Conservation (phyloP, 2,888 invertebrate genomes). For the Gonocerus acuteangulatus region DNA sequence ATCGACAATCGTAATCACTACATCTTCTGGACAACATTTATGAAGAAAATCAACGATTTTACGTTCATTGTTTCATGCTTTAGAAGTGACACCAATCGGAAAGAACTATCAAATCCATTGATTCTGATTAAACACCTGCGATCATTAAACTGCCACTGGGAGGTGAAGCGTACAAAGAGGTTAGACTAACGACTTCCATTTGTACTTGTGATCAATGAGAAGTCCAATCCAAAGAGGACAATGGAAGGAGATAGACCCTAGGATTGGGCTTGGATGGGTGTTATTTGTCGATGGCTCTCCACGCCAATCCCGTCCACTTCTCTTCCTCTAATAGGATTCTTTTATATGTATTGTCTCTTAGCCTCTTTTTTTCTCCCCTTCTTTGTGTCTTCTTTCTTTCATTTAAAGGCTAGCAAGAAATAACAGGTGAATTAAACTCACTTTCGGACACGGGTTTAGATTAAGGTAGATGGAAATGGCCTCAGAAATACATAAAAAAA, state of each 20-base stretch:
- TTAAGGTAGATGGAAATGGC: too few relatives aligned
- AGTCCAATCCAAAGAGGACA: background rate
- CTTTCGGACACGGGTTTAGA: too few relatives aligned
- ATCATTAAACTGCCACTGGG: too few relatives aligned
- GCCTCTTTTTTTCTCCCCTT: constrained; percentile 3
- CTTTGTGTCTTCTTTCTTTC: background rate
- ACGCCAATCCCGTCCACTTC: background rate
- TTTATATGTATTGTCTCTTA: background rate
- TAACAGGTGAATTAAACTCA: background rate
- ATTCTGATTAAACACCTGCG: too few relatives aligned
- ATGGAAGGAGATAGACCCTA: background rate
- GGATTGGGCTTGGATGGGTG: background rate
- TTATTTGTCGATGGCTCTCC: constrained; percentile 13
- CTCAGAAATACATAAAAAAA: too few relatives aligned
- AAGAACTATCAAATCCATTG: too few relatives aligned
- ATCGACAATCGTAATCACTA: too few relatives aligned
- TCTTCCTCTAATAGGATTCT: constrained; percentile 8
- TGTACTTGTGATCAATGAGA: background rate
- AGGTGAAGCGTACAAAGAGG: too few relatives aligned
- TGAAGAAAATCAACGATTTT: too few relatives aligned
- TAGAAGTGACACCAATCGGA: too few relatives aligned
- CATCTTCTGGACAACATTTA: too few relatives aligned
- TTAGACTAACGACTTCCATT: constrained; percentile 7
- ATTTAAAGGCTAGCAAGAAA: background rate
- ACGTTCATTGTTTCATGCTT: too few relatives aligned